Conservation (phyloP, 2,797 vertebrate species). For the Periophthalmus magnuspinnatus region DNA sequence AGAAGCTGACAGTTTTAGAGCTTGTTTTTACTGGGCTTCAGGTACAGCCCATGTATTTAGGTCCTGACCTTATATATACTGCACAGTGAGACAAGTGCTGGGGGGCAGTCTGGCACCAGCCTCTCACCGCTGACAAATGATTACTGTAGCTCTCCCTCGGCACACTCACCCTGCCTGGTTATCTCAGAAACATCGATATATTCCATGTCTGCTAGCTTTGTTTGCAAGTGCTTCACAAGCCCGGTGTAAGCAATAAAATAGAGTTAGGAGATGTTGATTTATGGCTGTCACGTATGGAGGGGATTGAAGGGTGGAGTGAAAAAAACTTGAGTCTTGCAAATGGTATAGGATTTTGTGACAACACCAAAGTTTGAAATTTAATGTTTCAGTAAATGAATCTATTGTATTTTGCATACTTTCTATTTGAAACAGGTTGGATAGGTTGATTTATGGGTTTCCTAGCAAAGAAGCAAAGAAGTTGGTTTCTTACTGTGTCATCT, state of each 20-base stretch:
- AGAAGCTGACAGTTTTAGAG: slow-evolving; percentile 57
- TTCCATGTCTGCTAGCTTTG: slow-evolving; percentile 17
- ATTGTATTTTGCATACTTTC: neutral
- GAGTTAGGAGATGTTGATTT: slow-evolving; percentile 19
- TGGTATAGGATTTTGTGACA: neutral
- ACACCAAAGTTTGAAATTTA: neutral
- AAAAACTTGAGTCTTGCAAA: neutral
- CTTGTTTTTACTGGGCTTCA: slow-evolving; percentile 59
- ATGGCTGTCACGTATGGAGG: neutral
- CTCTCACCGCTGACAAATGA: slow-evolving; percentile 45
- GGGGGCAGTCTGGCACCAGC: slow-evolving; percentile 54
- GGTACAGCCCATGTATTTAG: slow-evolving; percentile 56
- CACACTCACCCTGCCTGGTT: slow-evolving; percentile 15
- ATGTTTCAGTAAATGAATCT: neutral
- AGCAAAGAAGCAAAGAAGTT: neutral
- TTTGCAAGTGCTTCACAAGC: slow-evolving; percentile 20
- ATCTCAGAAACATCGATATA: slow-evolving; percentile 35
- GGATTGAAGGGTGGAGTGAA: neutral
- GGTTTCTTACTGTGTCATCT: neutral
- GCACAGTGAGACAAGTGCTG: slow-evolving; percentile 61
- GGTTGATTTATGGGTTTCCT: too few species aligned
- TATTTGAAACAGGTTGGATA: too few species aligned
- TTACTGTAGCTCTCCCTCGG: slow-evolving; percentile 39
- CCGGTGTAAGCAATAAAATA: slow-evolving; percentile 14
- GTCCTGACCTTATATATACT: slow-evolving; percentile 61